Evolutionary conservation across 2,888 invertebrate genomes (phyloP).

Genomic region (Tiliacea citrago): DNA sequence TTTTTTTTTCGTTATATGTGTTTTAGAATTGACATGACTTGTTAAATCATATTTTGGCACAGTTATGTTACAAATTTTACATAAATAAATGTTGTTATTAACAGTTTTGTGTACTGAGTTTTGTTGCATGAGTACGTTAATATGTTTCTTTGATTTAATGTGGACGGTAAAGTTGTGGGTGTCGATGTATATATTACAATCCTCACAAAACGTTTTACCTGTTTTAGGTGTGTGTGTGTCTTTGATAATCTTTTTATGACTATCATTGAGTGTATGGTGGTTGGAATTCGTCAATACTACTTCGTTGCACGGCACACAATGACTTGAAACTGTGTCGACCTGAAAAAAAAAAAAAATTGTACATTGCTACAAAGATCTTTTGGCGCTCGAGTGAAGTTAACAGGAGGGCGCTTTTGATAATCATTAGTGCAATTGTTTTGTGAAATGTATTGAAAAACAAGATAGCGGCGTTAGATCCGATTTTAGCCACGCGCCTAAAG

Average conservation of each 20-base stretch:
- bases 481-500: background rate
- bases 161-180: conserved; percentile 5
- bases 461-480: background rate
- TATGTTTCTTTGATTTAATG: conserved; percentile 11
- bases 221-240: background rate
- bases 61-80: conserved; percentile 10
- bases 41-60: background rate
- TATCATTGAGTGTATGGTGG: background rate
- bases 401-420: background rate
- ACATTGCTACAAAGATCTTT: background rate
- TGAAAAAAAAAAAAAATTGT: conserved; percentile 28
- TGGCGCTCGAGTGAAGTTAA: background rate
- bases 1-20: conserved; percentile 11
- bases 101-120: background rate
- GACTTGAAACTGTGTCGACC: conserved; percentile 15
- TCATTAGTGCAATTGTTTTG: background rate
- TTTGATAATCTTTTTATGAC: conserved; percentile 23
- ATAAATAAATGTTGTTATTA: background rate
- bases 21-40: conserved; percentile 9
- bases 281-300: background rate
- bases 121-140: background rate
- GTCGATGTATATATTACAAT: conserved; percentile 29
- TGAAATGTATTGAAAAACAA: background rate
- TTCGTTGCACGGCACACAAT: conserved; percentile 52
- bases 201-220: conserved; percentile 15